These are phyloP conservation scores for Craniophora ligustri DNA, from an alignment of 2,888 invertebrate genomes.

Conservation along the genomic window DNA sequence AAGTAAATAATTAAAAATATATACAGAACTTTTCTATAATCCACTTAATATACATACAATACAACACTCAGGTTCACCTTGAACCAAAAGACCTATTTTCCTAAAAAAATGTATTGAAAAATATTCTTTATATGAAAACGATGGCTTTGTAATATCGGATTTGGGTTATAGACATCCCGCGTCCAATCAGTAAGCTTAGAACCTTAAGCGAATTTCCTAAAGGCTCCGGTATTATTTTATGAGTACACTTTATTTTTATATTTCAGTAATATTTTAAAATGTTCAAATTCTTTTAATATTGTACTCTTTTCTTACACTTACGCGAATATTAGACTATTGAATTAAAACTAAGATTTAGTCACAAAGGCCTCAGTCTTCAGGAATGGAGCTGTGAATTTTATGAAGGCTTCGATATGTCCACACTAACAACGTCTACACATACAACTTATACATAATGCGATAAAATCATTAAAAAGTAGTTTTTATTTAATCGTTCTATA, in stretches of 20 bases:
- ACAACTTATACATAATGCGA: too few species aligned
- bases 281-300: too few species aligned
- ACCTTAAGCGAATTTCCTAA: conserved; percentile 20
- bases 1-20: neutral
- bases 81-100: neutral
- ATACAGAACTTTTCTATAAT: neutral
- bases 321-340: too few species aligned
- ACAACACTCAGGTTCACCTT: neutral
- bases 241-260: conserved; percentile 17
- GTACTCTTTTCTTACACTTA: too few species aligned
- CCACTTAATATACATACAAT: neutral
- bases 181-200: conserved; percentile 23
- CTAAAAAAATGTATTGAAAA: conserved; percentile 8
- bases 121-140: conserved; percentile 7
- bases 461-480: too few species aligned
- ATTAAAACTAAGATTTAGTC: too few species aligned
- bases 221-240: conserved; percentile 17
- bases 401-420: too few species aligned
- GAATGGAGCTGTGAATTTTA: too few species aligned
- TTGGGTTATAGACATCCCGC: conserved; percentile 14
- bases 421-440: too few species aligned
- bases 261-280: too few species aligned
- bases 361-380: too few species aligned
- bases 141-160: conserved; percentile 18
- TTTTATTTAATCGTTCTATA: too few species aligned